These are phyloP conservation scores for Threskiornis aethiopicus DNA, from an alignment of 2,797 vertebrate species.

Conservation along the genomic window DNA sequence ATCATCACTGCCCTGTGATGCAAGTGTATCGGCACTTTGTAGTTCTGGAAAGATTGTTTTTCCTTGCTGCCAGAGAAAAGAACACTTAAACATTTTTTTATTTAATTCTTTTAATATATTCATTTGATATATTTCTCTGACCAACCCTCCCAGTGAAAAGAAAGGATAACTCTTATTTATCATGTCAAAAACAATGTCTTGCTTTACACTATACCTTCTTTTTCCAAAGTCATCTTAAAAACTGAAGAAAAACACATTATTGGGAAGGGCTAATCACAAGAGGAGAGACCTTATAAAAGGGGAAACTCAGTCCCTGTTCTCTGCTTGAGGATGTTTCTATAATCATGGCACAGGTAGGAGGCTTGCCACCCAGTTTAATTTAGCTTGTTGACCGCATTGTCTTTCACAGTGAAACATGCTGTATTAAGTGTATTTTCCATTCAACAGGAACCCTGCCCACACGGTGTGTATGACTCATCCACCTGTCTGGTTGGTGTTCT, in stretches of 20 bases:
- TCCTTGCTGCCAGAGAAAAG: not conserved
- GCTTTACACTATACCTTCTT: not conserved
- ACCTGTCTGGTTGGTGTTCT: slow-evolving; percentile 38
- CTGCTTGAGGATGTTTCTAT: not conserved
- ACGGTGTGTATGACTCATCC: not conserved
- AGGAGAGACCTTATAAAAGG: not conserved
- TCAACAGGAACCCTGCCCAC: not conserved
- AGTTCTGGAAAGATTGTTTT: not conserved
- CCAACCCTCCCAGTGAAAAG: not conserved
- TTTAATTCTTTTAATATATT: not conserved
- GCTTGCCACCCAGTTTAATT: not conserved
- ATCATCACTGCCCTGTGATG: too few species aligned
- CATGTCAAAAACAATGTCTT: not conserved
- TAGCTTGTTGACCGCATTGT: not conserved
- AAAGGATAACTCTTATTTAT: not conserved
- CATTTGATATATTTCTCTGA: not conserved
- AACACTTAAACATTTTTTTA: not conserved
- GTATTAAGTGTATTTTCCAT: not conserved
- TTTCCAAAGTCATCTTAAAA: not conserved
- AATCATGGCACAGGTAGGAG: not conserved
- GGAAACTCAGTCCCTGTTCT: not conserved
- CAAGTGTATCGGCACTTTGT: not conserved
- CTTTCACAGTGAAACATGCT: not conserved
- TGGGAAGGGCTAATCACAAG: not conserved
- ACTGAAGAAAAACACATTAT: not conserved